Conservation (phyloP, 2,888 invertebrate species). For the Galeruca laticollis region DNA sequence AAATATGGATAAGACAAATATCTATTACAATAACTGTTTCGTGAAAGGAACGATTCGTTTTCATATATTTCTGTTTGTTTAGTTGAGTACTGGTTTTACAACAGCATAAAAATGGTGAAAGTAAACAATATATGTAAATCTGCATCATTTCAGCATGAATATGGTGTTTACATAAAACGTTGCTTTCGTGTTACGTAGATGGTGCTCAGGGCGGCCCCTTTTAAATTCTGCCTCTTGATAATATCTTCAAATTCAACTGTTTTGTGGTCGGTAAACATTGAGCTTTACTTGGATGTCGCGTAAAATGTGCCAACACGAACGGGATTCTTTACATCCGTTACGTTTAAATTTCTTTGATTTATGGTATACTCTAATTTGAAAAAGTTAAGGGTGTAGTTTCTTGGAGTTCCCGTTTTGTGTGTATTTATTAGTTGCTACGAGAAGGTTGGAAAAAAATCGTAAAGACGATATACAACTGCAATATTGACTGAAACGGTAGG, state of each 20-base stretch:
- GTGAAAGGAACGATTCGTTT: constrained; percentile 8
- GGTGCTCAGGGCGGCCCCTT: constrained; percentile 11
- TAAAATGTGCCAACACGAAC: constrained; percentile 38
- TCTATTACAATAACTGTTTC: constrained; percentile 4
- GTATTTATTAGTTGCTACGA: no score
- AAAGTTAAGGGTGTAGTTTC: no score
- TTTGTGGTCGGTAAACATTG: constrained; percentile 42
- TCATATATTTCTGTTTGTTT: constrained; percentile 13
- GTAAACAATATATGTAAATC: constrained; percentile 47
- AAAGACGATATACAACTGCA: no score
- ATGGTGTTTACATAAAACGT: constrained; percentile 43
- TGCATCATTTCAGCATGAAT: constrained; percentile 38
- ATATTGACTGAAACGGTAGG: no score
- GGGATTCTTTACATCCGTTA: constrained; percentile 45
- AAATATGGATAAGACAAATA: not conserved
- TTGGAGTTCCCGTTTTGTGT: no score
- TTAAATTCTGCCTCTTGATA: constrained; percentile 39
- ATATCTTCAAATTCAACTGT: constrained; percentile 48
- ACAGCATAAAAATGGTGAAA: constrained; percentile 31
- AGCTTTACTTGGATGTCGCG: constrained; percentile 23
- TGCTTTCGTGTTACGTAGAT: constrained; percentile 24
- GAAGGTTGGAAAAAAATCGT: no score
- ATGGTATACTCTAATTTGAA: not conserved
- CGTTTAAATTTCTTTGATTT: constrained; percentile 29
- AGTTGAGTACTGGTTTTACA: constrained; percentile 23